Evolutionary conservation across 2,888 invertebrate genomes (phyloP).

Genomic region (Mesoligia furuncula): DNA sequence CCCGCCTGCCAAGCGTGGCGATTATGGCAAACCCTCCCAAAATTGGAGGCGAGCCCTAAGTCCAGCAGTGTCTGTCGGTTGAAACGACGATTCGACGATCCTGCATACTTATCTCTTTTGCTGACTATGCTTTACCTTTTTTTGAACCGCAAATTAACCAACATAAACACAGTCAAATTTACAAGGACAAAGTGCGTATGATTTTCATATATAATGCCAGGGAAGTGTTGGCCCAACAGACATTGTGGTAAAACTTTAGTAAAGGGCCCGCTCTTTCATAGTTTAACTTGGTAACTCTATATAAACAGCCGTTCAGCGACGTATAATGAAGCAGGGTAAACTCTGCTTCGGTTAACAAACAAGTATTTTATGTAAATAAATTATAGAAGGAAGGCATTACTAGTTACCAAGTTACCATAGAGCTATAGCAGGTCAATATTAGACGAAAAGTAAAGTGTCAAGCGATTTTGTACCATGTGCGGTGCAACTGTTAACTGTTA

Average conservation of each 20-base stretch:
- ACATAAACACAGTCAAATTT: slow-evolving; percentile 24
- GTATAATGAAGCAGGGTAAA: slow-evolving; percentile 44
- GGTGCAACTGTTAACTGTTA: neutral
- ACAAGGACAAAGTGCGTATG: slow-evolving; percentile 26
- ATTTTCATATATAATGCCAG: slow-evolving; percentile 27
- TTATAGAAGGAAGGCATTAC: neutral
- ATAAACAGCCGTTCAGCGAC: slow-evolving; percentile 30
- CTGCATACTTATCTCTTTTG: too few species aligned
- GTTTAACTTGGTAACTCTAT: slow-evolving; percentile 48
- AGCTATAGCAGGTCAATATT: neutral
- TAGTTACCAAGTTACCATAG: neutral
- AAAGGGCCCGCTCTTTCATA: slow-evolving; percentile 51
- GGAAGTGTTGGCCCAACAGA: slow-evolving; percentile 12
- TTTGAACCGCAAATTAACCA: neutral
- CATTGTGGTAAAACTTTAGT: slow-evolving; percentile 41
- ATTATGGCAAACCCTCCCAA: too few species aligned
- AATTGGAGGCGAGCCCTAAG: too few species aligned
- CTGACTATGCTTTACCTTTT: neutral
- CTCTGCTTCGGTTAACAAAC: slow-evolving; percentile 17
- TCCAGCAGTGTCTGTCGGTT: too few species aligned
- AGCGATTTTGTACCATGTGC: neutral
- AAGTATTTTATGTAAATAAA: slow-evolving; percentile 30
- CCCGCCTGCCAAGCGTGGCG: too few species aligned
- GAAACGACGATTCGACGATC: too few species aligned
- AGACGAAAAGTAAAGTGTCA: neutral